A percentile compares a stretch with the other conserved stretches of the same genome.
These are phyloP conservation scores for Gopherus evgoodei DNA, from an alignment of 2,113 vertebrate species.

Conservation along the genomic window DNA sequence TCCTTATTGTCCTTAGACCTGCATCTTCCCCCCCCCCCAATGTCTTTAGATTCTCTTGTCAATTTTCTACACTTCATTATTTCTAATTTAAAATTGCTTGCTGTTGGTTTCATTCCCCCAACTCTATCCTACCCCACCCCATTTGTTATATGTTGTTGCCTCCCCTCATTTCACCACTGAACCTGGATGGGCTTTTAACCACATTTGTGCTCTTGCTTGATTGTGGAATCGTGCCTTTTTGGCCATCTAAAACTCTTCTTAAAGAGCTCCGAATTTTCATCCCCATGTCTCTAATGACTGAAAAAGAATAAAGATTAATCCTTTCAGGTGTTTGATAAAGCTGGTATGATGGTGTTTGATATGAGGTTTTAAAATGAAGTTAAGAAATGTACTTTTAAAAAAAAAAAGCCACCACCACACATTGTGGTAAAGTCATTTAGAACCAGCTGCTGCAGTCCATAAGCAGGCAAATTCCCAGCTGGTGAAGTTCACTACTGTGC, in stretches of 20 bases:
- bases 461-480: neutral
- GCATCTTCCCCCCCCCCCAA: neutral
- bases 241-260: neutral
- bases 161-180: neutral
- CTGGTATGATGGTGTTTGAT: neutral
- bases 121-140: neutral
- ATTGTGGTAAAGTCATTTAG: neutral
- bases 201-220: neutral
- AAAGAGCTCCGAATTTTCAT: neutral
- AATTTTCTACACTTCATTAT: neutral
- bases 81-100: neutral
- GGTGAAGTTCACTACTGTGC: neutral
- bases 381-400: neutral
- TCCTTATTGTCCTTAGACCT: neutral
- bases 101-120: neutral
- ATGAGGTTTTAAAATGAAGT: neutral
- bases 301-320: neutral
- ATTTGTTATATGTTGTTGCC: neutral
- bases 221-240: neutral
- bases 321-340: neutral
- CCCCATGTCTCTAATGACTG: neutral
- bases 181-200: neutral
- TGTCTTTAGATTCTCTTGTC: conserved; percentile 1
- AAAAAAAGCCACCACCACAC: neutral
- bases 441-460: neutral